Evolutionary conservation across 2,797 vertebrate genomes (phyloP).

Genomic region (Parauchenoglanis punctatus): DNA sequence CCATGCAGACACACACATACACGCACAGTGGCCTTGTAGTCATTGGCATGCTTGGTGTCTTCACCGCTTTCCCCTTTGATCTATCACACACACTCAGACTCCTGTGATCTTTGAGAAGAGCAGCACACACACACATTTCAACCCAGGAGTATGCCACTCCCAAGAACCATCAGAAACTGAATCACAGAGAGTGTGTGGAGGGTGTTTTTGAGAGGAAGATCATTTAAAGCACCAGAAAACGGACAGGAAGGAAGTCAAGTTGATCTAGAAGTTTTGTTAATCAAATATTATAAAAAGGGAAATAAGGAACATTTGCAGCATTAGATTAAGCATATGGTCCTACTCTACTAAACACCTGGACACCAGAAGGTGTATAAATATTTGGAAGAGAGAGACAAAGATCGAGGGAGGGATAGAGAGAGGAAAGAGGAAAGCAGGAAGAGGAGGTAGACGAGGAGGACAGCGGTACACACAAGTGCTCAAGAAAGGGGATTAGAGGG

Average conservation of each 20-base stretch:
- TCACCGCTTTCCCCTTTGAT: conserved; percentile 54
- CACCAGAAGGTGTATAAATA: conserved; percentile 23
- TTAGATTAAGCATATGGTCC: conserved; percentile 16
- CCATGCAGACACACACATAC: conserved; percentile 23
- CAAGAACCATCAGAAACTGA: background rate
- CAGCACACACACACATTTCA: conserved; percentile 20
- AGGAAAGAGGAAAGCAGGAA: too few relatives aligned
- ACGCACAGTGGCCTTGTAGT: conserved; percentile 43
- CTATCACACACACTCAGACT: conserved; percentile 52
- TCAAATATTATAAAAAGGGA: background rate
- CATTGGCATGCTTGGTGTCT: conserved; percentile 53
- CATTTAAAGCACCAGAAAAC: background rate
- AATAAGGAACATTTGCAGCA: conserved; percentile 1
- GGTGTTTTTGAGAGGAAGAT: background rate
- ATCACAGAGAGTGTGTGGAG: background rate
- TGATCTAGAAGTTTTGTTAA: background rate
- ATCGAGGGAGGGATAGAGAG: background rate
- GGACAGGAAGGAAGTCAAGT: background rate
- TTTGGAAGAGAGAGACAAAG: background rate
- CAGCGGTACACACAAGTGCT: background rate
- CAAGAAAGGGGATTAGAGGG: background rate
- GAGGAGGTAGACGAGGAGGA: background rate
- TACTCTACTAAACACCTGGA: conserved; percentile 12
- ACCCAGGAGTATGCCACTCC: conserved; percentile 27
- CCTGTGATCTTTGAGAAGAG: conserved; percentile 54